Evolutionary conservation across 2,888 invertebrate species (phyloP), one percentile per base, ranked within the genome.

Genomic region (Drosophila cognata): DNA sequence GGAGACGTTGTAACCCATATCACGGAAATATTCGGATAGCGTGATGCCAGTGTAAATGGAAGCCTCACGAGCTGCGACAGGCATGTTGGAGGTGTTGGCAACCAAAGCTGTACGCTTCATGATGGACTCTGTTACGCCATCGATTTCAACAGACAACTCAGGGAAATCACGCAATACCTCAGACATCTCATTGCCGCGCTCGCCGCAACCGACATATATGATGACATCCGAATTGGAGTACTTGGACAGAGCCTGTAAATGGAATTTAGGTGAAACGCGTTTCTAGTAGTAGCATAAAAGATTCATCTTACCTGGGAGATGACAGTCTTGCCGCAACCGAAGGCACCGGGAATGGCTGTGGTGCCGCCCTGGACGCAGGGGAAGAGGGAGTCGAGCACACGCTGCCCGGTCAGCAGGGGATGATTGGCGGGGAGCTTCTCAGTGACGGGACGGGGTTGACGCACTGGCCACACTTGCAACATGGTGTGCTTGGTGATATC

Each of bases 81-180:
- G 99, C 99, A 99, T 99, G 97, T 99, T 99, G 80, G 99, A 99
- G 36, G 99, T 99, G 94, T 99, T 99, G 91, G 99, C 99, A 28
- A 99, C 99, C 71, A 99, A 95, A 43, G 99, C 98, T 4, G 99
- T 99, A 94, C 99, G 97, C 94, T 99, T 99, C 99, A 99, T 99
- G 94, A 99, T 99, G 85, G 99, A 99, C 93, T 99, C 99, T 2
- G 97, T 97, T 48, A 96, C 95, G 13, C 99, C 99, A 21, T 98
- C 98, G 90, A 99, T 98, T 94, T 99, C 99, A 90, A 99, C 98
- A 0, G 98, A 96, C 92, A 99, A 94, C 94, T 99, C 99, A 70
- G 99, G 99, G 96, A 99, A 99, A 94, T 99, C 99, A 81, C 99
- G 95, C 93, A 99, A 94, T 95, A 99, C 98, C 94, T 99, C 99